Percentiles rank a stretch among this genome's conserved stretches.
phyloP scores from a whole-genome alignment of 2,888 invertebrate species.

The Habrosyne pyritoides region DNA sequence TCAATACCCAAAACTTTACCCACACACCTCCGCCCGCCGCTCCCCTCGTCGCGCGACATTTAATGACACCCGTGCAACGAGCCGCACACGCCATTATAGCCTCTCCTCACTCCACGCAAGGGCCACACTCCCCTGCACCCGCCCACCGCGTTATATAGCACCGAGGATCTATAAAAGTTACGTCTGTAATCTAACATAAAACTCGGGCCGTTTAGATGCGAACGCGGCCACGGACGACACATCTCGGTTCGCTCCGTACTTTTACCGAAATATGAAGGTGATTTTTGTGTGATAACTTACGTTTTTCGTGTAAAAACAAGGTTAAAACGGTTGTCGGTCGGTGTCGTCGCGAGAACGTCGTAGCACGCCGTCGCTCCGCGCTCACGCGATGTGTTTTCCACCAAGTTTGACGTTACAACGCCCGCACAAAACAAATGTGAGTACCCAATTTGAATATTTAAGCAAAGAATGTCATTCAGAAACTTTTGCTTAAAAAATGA shows the following conservation, averaged over 20 bases:
- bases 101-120: conserved; percentile 63
- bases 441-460: conserved; percentile 67
- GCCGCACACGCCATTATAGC: conserved; percentile 60
- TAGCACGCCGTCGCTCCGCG: conserved; percentile 57
- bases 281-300: conserved; percentile 74
- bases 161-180: conserved; percentile 84
- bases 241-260: conserved; percentile 82
- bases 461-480: conserved; percentile 33
- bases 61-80: conserved; percentile 83
- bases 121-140: conserved; percentile 70
- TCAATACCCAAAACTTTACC: conserved; percentile 84
- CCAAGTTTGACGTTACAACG: conserved; percentile 63
- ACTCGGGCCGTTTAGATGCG: conserved; percentile 84
- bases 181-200: conserved; percentile 85
- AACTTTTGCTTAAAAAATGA: conserved; percentile 17
- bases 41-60: conserved; percentile 82
- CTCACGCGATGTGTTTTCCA: conserved; percentile 57
- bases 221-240: conserved; percentile 83
- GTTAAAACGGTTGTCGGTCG: conserved; percentile 56
- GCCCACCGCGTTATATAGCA: conserved; percentile 83
- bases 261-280: conserved; percentile 80
- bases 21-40: conserved; percentile 78
- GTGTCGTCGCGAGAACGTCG: conserved; percentile 59
- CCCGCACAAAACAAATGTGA: conserved; percentile 62
- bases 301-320: conserved; percentile 69